These are phyloP conservation scores for Harmothoe impar DNA, from an alignment of 2,888 invertebrate species.

Conservation along the genomic window DNA sequence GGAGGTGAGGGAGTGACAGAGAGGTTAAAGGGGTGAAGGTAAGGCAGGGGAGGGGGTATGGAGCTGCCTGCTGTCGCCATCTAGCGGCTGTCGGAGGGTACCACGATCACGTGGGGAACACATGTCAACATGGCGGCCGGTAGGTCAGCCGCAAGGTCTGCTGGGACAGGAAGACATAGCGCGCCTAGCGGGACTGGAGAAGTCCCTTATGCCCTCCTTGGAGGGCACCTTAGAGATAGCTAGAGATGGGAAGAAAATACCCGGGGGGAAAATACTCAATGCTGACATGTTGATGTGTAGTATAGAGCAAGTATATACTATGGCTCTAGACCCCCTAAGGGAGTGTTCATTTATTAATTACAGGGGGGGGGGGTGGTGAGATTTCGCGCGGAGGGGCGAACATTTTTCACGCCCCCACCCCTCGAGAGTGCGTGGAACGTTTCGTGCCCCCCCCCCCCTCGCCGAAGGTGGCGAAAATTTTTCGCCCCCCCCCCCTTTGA, in stretches of 20 bases:
- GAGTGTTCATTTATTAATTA: no score
- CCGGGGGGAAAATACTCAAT: background rate
- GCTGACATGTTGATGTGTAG: background rate
- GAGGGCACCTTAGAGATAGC: background rate
- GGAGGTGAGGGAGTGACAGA: background rate
- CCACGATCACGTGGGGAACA: conserved; percentile 45
- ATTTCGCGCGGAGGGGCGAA: no score
- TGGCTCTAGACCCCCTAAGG: no score
- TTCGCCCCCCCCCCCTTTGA: no score
- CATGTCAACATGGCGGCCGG: background rate
- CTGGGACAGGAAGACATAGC: background rate
- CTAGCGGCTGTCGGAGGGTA: background rate
- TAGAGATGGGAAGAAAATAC: conserved; percentile 3
- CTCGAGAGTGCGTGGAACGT: no score
- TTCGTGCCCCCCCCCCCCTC: no score
- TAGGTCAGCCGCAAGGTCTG: background rate
- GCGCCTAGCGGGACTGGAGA: background rate
- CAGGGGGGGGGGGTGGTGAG: no score
- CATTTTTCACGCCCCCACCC: no score
- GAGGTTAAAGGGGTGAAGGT: background rate
- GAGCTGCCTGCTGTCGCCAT: conserved; percentile 12
- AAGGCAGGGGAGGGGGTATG: background rate
- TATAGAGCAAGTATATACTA: background rate
- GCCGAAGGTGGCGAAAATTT: no score
- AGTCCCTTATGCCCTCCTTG: background rate